These are phyloP conservation scores for Drosophila arizonae DNA, from an alignment of 1,140 invertebrate species.

Conservation along the genomic window DNA sequence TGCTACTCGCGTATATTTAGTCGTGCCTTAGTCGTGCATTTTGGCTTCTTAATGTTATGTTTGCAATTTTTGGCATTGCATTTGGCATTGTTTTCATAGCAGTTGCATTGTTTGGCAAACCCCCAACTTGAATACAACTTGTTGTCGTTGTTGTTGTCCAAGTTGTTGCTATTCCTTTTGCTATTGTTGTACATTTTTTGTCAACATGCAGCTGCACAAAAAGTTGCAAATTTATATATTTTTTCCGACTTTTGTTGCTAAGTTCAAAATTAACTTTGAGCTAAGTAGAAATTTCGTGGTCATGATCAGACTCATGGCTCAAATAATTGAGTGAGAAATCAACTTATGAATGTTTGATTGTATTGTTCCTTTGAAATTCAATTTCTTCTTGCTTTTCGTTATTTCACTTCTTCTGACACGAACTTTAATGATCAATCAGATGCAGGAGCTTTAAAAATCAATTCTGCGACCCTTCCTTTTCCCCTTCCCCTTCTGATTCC, in stretches of 20 bases:
- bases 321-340: conserved; percentile 2
- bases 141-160: not conserved
- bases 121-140: conserved; percentile 25
- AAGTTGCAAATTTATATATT: conserved; percentile 1
- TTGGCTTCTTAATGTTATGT: conserved; percentile 46
- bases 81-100: conserved; percentile 51
- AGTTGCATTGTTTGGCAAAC: conserved; percentile 44
- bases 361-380: not conserved
- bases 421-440: too few relatives aligned
- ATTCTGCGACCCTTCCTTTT: too few relatives aligned
- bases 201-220: conserved; percentile 18
- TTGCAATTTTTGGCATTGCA: conserved; percentile 53
- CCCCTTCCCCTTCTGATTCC: too few relatives aligned
- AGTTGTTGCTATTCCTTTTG: not conserved
- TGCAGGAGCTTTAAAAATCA: too few relatives aligned
- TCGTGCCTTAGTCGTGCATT: conserved; percentile 41
- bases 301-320: conserved; percentile 23
- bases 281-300: conserved; percentile 2
- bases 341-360: too few relatives aligned
- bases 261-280: conserved; percentile 20
- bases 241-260: conserved; percentile 8
- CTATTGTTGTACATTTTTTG: conserved; percentile 4
- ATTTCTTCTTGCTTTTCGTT: not conserved
- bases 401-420: too few relatives aligned
- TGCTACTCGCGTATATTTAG: conserved; percentile 30